Evolutionary conservation across 2,113 vertebrate species (phyloP).

Genomic region (Mungos mungo): DNA sequence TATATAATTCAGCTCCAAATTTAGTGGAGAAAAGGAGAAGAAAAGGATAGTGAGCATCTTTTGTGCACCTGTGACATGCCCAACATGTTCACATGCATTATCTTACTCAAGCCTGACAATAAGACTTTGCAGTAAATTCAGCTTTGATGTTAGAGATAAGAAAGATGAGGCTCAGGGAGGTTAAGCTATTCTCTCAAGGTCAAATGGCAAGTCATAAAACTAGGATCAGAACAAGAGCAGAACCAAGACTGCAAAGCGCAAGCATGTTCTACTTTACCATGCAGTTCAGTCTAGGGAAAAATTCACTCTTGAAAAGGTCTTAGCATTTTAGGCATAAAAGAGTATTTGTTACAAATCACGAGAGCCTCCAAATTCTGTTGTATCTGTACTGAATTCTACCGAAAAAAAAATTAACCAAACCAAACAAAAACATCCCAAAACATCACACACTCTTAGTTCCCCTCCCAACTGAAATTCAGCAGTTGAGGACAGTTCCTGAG

Average conservation of each 20-base stretch:
- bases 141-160: constrained; percentile 40
- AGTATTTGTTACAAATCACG: constrained; percentile 1
- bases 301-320: constrained; percentile 13
- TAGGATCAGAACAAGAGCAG: background rate
- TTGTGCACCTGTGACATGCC: background rate
- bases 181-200: constrained; percentile 40
- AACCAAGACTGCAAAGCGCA: background rate
- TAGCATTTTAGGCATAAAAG: constrained; percentile 39
- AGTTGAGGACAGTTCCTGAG: constrained; percentile 65
- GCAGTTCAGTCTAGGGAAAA: background rate
- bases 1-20: constrained; percentile 33
- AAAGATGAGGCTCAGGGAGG: constrained; percentile 9
- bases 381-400: background rate
- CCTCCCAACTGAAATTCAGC: constrained; percentile 46
- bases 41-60: background rate
- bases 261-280: background rate
- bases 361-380: background rate
- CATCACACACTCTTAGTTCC: background rate
- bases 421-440: background rate
- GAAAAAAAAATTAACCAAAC: background rate
- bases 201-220: constrained; percentile 43
- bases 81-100: background rate
- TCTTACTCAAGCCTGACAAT: background rate
- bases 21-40: background rate
- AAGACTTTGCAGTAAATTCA: background rate